Percentiles rank a stretch among this genome's conserved stretches.
These are phyloP conservation scores for Hecatera dysodea DNA, from an alignment of 2,888 invertebrate species.

Conservation along the genomic window DNA sequence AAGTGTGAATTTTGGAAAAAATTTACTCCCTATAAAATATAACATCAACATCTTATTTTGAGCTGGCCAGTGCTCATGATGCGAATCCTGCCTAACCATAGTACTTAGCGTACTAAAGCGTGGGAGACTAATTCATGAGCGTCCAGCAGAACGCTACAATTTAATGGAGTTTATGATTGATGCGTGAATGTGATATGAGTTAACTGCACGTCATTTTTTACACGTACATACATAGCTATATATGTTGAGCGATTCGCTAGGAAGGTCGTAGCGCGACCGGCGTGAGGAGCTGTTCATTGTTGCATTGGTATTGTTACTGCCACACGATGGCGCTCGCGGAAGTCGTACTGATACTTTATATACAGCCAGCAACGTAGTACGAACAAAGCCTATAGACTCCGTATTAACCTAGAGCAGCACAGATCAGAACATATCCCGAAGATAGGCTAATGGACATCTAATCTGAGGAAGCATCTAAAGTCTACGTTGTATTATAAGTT, in stretches of 20 bases:
- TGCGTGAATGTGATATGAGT: constrained; percentile 33
- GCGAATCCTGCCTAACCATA: background rate
- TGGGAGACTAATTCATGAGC: constrained; percentile 15
- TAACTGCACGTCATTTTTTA: constrained; percentile 1
- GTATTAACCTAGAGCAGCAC: background rate
- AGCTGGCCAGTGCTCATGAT: background rate
- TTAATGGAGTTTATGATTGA: constrained; percentile 26
- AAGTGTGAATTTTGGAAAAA: background rate
- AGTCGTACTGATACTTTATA: background rate
- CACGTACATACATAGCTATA: constrained; percentile 5
- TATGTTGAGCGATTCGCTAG: constrained; percentile 11
- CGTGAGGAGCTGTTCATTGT: background rate
- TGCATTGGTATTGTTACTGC: background rate
- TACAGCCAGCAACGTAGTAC: background rate
- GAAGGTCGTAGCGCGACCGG: background rate
- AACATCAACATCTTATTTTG: background rate
- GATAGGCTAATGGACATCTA: background rate
- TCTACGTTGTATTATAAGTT: background rate
- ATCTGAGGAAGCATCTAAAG: background rate
- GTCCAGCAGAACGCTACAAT: constrained; percentile 24
- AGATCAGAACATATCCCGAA: background rate
- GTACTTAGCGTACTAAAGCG: background rate
- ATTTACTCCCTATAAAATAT: background rate
- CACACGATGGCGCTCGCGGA: background rate
- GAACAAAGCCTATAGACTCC: background rate